Base-by-base conservation (phyloP, 2,113 vertebrate species). In the Maylandia zebra region DNA sequence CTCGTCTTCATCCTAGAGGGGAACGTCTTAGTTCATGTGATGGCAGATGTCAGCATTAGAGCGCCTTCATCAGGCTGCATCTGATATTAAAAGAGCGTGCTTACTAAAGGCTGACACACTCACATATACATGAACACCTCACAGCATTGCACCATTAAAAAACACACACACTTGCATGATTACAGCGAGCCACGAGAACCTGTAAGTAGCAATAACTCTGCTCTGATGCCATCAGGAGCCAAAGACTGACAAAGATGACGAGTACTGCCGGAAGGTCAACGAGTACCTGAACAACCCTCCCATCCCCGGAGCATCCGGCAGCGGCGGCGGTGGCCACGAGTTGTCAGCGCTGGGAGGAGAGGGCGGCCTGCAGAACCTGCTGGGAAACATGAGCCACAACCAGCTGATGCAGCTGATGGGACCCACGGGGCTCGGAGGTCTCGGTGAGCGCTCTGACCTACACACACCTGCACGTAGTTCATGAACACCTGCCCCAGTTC, bases 331-430 rank as follows among this genome's bases (percentile, higher is more conserved):
- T 1, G 95, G 98, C 57, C 98, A 98, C 0, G 98, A 99, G 84
- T 97, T 99, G 7, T 98, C 98, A 0, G 98, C 98, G 0, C 95
- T 99, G 2, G 98, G 98, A 88, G 98, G 97, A 89, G 98, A 99
- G 94, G 98, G 98, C 41, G 98, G 98, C 66, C 96, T 99, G 94
- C 98, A 99, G 93, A 99, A 98, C 96, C 98, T 99, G 92, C 95
- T 99, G 96, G 98, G 98, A 89, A 99, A 98, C 88, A 99, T 99
- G 98, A 99, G 98, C 94, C 98, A 99, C 96, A 99, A 99, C 96
- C 98, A 99, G 95, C 97, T 99, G 88, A 99, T 99, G 98, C 98
- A 99, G 96, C 97, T 99, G 94, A 99, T 99, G 43, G 98, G 98
- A 94, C 98, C 98, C 3, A 98, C 98, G 0, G 98, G 98, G 83